Evolutionary conservation across 2,797 vertebrate genomes (phyloP), one percentile per base, ranked within the genome.

Genomic region (Rhodeus uyekii): DNA sequence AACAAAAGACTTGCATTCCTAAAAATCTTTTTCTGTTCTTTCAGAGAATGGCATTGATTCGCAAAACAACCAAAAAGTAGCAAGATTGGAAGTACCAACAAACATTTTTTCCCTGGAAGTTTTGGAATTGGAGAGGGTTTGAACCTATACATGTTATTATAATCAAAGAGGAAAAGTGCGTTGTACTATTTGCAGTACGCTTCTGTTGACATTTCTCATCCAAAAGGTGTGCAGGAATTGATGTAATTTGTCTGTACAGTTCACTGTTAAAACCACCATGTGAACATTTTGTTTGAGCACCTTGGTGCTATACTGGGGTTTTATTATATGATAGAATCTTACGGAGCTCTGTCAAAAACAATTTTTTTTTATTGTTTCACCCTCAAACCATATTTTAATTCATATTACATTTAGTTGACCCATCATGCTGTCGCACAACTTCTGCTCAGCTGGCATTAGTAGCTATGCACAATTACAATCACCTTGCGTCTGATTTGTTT

Each of bases 61-160:
- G 97, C 91, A 99, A 99, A 94, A 98, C 98, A 53, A 98, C 96
- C 92, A 99, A 99, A 96, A 99, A 99, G 92, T 99, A 98, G 89
- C 91, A 88, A 86, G 83, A 84, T 75, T 3, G 48, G 58, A 74
- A 81, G 75, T 48, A 83, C 76, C 71, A 74, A 38, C 63, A 24
- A 77, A 74, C 34, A 61, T 79, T 82, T 69, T 71, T 74, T 89
- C 83, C 83, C 67, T 24, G 83, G 44, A 63, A 39, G 58, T 84
- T 79, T 85, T 84, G 67, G 68, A 86, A 50, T 76, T 86, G 77
- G 73, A 64, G 63, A 87, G 42, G 76, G 75, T 48, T 24, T 83
- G 61, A 69, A 78, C 39, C 48, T 67, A 14, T 69, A 27, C 60
- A 81, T 78, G 76, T 69, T 22, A 39, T 75, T 63, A 72, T 81